phyloP scores from a whole-genome alignment of 2,797 vertebrate genomes.

The Anableps anableps region DNA sequence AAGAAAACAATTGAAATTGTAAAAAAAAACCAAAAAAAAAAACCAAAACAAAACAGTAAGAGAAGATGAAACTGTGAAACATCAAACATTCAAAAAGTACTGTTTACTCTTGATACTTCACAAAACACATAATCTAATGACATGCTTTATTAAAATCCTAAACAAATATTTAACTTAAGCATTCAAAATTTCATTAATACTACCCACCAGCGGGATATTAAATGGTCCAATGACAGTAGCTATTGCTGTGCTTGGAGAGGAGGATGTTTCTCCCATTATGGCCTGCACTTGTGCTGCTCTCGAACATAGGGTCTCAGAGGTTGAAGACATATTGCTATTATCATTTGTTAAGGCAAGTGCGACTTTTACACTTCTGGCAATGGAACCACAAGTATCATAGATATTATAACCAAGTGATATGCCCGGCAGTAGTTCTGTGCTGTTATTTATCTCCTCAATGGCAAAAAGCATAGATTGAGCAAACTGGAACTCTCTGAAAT shows the following conservation, averaged over 20 bases:
- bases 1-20: not conserved
- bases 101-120: not conserved
- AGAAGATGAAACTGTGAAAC: not conserved
- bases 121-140: not conserved
- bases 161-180: not conserved
- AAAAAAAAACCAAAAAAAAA: not conserved
- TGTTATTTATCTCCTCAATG: constrained; percentile 64
- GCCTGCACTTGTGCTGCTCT: constrained; percentile 70
- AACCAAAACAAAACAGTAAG: not conserved
- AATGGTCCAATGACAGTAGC: constrained; percentile 76
- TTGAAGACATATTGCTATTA: constrained; percentile 30
- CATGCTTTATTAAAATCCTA: not conserved
- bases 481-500: constrained; percentile 78
- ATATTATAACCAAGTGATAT: not conserved
- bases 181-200: not conserved
- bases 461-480: constrained; percentile 78
- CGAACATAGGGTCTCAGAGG: constrained; percentile 42
- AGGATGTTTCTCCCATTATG: constrained; percentile 77
- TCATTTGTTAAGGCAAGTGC: constrained; percentile 69
- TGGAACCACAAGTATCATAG: constrained; percentile 13
- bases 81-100: not conserved
- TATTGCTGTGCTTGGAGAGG: constrained; percentile 74
- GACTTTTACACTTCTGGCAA: constrained; percentile 8
- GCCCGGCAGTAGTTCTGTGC: not conserved
- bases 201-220: constrained; percentile 72